Conservation (phyloP, 2,888 invertebrate species). For the Pemphredon lugubris region DNA sequence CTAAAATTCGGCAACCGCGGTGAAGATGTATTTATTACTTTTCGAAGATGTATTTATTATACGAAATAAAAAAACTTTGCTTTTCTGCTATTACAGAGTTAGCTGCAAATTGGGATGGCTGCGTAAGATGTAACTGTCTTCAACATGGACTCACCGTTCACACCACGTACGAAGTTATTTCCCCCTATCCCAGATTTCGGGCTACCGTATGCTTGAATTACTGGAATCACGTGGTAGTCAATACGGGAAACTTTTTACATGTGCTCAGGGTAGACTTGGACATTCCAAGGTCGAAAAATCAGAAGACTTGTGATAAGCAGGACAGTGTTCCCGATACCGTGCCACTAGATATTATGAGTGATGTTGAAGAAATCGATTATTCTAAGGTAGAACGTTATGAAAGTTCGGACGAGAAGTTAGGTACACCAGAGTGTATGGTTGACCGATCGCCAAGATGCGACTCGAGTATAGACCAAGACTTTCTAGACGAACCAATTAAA, state of each 20-base stretch:
- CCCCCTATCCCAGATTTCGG: slow-evolving; percentile 90
- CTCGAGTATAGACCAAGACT: slow-evolving; percentile 68
- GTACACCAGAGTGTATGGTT: slow-evolving; percentile 66
- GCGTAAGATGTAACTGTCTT: slow-evolving; percentile 88
- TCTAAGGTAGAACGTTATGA: slow-evolving; percentile 73
- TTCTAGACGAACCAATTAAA: slow-evolving; percentile 69
- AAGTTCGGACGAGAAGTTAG: slow-evolving; percentile 70
- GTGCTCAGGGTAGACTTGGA: slow-evolving; percentile 86
- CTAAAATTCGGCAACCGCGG: no score
- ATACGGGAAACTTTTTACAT: slow-evolving; percentile 93
- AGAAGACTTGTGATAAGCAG: slow-evolving; percentile 76
- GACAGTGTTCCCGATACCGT: slow-evolving; percentile 72
- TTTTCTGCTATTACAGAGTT: slow-evolving; percentile 76
- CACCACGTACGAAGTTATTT: slow-evolving; percentile 94
- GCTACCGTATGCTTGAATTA: slow-evolving; percentile 87
- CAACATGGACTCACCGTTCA: slow-evolving; percentile 96
- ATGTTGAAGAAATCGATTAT: slow-evolving; percentile 74
- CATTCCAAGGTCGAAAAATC: slow-evolving; percentile 72
- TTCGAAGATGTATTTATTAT: no score
- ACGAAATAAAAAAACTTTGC: slow-evolving; percentile 2
- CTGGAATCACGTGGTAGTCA: slow-evolving; percentile 89
- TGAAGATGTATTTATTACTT: no score
- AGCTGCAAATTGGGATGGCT: slow-evolving; percentile 83
- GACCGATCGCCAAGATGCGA: slow-evolving; percentile 74
- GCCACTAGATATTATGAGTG: slow-evolving; percentile 75